phyloP scores from a whole-genome alignment of 2,113 vertebrate species.

The Malurus cyaneus region DNA sequence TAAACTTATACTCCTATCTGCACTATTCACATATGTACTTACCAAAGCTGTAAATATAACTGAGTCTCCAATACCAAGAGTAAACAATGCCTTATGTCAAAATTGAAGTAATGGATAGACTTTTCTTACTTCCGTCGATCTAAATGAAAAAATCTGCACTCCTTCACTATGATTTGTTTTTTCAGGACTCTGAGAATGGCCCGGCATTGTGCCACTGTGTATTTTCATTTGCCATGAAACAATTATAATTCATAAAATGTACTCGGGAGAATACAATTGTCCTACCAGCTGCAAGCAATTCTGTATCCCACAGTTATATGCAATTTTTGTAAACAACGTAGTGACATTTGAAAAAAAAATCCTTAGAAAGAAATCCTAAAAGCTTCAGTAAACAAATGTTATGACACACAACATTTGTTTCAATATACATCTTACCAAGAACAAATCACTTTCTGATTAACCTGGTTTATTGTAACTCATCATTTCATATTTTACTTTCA shows the following conservation, averaged over 20 bases:
- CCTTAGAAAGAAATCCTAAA: not conserved
- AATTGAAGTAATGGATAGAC: not conserved
- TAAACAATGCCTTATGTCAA: not conserved
- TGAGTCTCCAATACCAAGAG: not conserved
- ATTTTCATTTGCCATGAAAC: conserved; percentile 47
- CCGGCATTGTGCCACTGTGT: not conserved
- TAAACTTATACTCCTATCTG: not conserved
- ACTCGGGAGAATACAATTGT: not conserved
- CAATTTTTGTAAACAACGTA: conserved; percentile 37
- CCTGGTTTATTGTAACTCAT: not conserved
- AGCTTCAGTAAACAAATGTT: not conserved
- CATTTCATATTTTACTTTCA: not conserved
- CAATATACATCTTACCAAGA: not conserved
- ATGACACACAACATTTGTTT: not conserved
- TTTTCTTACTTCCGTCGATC: not conserved
- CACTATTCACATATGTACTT: not conserved
- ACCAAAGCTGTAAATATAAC: not conserved
- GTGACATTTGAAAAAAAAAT: not conserved
- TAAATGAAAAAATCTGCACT: not conserved
- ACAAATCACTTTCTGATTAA: not conserved
- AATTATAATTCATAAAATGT: conserved; percentile 47
- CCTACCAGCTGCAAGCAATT: conserved; percentile 29
- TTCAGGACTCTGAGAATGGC: not conserved
- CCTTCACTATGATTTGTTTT: not conserved
- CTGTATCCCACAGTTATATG: conserved; percentile 39